Evolutionary conservation across 2,113 vertebrate species (phyloP), one percentile per base, ranked within the genome.

Genomic region (Rhineura floridana): DNA sequence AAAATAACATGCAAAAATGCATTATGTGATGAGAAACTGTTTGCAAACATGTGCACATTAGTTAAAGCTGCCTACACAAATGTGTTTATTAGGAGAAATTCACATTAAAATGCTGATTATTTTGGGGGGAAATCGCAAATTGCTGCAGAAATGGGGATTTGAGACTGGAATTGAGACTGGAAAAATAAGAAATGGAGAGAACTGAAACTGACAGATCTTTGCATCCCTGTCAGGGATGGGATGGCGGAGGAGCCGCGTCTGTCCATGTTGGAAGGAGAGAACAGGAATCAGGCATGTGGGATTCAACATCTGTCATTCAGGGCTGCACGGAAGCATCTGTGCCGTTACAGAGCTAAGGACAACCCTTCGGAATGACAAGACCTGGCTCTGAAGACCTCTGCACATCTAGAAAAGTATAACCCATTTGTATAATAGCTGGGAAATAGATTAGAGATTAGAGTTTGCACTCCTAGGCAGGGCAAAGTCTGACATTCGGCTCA

Each of bases 291-390:
- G 85, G 83, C 28, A 1, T 1, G 0, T 4, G 7, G 82, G 25
- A 85, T 1, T 46, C 0, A 2, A 36, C 12, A 81, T 44, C 84
- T 89, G 91, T 70, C 81, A 62, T 84, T 88, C 72, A 0, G 2
- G 88, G 87, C 39, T 36, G 67, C 81, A 76, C 88, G 86, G 30
- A 63, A 88, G 72, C 28, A 52, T 87, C 87, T 90, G 85, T 83
- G 67, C 70, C 63, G 65, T 83, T 90, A 88, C 79, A 81, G 88
- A 87, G 69, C 0, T 33, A 59, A 86, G 88, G 89, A 78, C 81
- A 90, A 87, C 86, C 84, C 33, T 36, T 36, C 36, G 5, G 46
- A 90, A 78, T 19, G 50, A 48, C 36, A 80, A 83, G 75, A 72
- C 80, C 80, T 8, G 67, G 70, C 28, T 21, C 28, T 0, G 63